Evolutionary conservation across 2,113 vertebrate species (phyloP).

Genomic region (Nerophis lumbriciformis): DNA sequence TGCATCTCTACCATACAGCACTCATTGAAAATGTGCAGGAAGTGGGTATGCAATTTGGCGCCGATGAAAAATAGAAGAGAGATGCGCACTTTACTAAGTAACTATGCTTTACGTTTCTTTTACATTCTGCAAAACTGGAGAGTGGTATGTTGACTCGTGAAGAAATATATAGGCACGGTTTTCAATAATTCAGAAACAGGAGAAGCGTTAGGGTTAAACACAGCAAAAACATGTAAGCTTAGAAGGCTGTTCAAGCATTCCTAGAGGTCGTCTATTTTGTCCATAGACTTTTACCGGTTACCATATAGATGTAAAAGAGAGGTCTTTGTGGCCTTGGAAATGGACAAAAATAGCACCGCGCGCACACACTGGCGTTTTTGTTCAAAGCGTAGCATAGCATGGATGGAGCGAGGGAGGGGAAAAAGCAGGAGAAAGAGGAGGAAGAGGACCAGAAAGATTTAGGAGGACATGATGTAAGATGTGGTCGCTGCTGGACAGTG

Average conservation of each 20-base stretch:
- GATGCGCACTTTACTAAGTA: slow-evolving; percentile 1
- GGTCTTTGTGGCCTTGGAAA: slow-evolving; percentile 55
- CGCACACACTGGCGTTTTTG: slow-evolving; percentile 52
- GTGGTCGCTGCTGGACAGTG: not conserved
- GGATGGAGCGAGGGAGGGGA: slow-evolving; percentile 39
- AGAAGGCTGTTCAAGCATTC: slow-evolving; percentile 30
- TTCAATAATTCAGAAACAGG: slow-evolving; percentile 33
- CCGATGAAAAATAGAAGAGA: slow-evolving; percentile 1
- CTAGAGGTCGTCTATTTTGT: slow-evolving; percentile 36
- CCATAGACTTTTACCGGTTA: slow-evolving; percentile 32
- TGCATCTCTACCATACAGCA: no score
- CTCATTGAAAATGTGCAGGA: not conserved
- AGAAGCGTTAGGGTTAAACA: slow-evolving; percentile 22
- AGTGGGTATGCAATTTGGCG: not conserved
- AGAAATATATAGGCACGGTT: not conserved
- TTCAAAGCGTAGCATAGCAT: slow-evolving; percentile 47
- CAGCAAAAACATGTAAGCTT: slow-evolving; percentile 26
- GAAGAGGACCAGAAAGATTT: slow-evolving; percentile 33
- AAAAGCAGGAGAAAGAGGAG: slow-evolving; percentile 41
- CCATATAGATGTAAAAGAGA: slow-evolving; percentile 34
- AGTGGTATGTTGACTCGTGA: not conserved
- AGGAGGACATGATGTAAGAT: slow-evolving; percentile 48
- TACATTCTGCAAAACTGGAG: slow-evolving; percentile 1
- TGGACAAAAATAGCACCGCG: slow-evolving; percentile 58
- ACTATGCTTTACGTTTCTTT: not conserved